A percentile compares a stretch with the other conserved stretches of the same genome.
phyloP scores from a whole-genome alignment of 2,888 invertebrate genomes.

The Drosophila robusta region DNA sequence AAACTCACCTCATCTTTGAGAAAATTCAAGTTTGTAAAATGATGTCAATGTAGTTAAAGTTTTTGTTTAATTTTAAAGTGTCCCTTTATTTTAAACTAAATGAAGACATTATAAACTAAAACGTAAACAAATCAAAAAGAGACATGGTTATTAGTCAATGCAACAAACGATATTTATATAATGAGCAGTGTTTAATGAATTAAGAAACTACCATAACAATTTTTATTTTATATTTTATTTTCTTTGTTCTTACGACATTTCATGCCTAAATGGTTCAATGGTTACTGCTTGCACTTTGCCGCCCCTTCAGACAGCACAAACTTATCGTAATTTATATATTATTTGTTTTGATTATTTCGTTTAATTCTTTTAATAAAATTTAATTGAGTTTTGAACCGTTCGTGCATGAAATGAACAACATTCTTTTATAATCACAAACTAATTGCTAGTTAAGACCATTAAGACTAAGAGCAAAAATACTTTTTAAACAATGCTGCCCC shows the following conservation, averaged over 20 bases:
- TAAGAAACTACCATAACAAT: constrained; percentile 24
- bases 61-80: neutral
- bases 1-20: neutral
- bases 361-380: constrained; percentile 13
- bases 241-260: constrained; percentile 51
- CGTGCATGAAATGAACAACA: constrained; percentile 64
- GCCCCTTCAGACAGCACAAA: constrained; percentile 41
- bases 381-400: constrained; percentile 57
- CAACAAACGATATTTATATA: constrained; percentile 70
- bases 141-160: constrained; percentile 64
- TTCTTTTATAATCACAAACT: constrained; percentile 23
- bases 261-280: constrained; percentile 69
- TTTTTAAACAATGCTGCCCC: constrained; percentile 51
- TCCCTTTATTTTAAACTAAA: neutral
- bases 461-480: constrained; percentile 36
- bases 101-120: neutral
- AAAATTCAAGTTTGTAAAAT: neutral
- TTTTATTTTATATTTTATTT: constrained; percentile 26
- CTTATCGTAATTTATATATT: constrained; percentile 15
- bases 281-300: constrained; percentile 26
- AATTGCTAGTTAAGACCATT: constrained; percentile 30
- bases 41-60: neutral
- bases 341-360: constrained; percentile 5
- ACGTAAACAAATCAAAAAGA: constrained; percentile 8
- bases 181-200: constrained; percentile 21